phyloP scores from a whole-genome alignment of 2,797 vertebrate genomes.

The Phrynocephalus forsythii region DNA sequence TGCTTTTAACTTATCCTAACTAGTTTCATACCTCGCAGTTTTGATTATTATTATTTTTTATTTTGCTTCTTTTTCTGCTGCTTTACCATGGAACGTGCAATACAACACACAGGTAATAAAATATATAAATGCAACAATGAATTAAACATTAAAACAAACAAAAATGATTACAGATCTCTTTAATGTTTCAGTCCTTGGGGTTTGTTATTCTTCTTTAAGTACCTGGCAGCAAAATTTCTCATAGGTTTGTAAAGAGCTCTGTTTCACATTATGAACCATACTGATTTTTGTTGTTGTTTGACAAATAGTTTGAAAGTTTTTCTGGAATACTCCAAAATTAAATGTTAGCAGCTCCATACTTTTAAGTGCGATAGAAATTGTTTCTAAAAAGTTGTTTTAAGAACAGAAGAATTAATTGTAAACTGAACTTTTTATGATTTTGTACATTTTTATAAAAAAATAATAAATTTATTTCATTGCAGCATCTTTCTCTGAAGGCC shows the following conservation, averaged over 20 bases:
- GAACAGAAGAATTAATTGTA: no score
- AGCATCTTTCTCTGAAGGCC: constrained; percentile 94
- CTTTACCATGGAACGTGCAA: not conserved
- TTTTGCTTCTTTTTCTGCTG: not conserved
- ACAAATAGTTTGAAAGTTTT: not conserved
- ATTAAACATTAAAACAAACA: not conserved
- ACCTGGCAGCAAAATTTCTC: not conserved
- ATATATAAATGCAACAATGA: not conserved
- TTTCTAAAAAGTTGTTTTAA: not conserved
- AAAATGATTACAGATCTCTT: not conserved
- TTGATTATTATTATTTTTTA: not conserved
- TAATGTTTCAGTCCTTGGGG: not conserved
- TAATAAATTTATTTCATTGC: constrained; percentile 46
- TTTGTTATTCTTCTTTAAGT: not conserved
- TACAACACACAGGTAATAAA: not conserved
- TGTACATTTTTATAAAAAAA: constrained; percentile 4
- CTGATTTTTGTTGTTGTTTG: constrained; percentile 13
- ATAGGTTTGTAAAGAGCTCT: not conserved
- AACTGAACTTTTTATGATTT: not conserved
- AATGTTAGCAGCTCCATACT: not conserved
- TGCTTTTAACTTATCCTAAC: no score
- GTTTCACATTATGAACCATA: not conserved
- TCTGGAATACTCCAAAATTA: constrained; percentile 5
- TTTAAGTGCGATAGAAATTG: not conserved
- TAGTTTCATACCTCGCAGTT: no score